phyloP scores from a whole-genome alignment of 2,113 vertebrate genomes.

The Protobothrops flavoviridis region DNA sequence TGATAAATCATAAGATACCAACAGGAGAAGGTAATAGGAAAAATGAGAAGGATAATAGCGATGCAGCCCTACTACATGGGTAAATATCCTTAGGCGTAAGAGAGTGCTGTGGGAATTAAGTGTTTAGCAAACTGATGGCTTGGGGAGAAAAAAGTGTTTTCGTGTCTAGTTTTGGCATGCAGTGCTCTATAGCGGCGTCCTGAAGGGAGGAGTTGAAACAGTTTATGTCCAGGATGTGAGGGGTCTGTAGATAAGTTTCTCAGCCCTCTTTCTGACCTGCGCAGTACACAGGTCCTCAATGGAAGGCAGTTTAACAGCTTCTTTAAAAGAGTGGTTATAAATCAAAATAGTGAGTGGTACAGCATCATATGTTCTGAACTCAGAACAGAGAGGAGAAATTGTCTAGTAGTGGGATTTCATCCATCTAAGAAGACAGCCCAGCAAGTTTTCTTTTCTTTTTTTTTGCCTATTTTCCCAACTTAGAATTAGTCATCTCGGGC shows the following conservation, averaged over 20 bases:
- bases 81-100: background rate
- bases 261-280: background rate
- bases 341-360: background rate
- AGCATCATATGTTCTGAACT: background rate
- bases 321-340: background rate
- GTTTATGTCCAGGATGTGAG: background rate
- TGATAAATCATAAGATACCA: background rate
- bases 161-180: background rate
- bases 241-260: background rate
- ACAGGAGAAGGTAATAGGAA: background rate
- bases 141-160: background rate
- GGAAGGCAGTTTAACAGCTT: background rate
- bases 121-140: background rate
- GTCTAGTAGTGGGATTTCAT: background rate
- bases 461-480: background rate
- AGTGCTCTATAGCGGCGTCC: background rate
- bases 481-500: background rate
- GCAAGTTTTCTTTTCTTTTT: background rate
- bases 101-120: background rate
- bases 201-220: background rate
- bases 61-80: background rate
- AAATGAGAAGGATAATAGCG: background rate
- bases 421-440: background rate
- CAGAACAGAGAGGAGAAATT: background rate
- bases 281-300: background rate